Evolutionary conservation across 2,797 vertebrate species (phyloP).

Genomic region (Spheniscus humboldti): DNA sequence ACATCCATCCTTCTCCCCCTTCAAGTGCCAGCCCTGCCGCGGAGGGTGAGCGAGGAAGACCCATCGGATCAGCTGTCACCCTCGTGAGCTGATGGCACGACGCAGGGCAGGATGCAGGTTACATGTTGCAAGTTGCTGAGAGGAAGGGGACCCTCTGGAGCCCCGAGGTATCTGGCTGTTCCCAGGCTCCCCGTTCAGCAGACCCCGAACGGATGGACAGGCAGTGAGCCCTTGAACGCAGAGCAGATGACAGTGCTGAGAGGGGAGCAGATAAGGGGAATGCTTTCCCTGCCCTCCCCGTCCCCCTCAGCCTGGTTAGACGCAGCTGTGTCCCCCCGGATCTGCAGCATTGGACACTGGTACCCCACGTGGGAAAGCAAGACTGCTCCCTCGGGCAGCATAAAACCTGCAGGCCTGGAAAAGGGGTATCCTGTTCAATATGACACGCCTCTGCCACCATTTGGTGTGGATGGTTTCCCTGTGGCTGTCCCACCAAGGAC

Average conservation of each 20-base stretch:
- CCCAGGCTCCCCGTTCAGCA: not conserved
- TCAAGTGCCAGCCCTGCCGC: not conserved
- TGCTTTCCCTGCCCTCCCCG: not conserved
- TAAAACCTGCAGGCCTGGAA: not conserved
- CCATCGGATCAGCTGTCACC: not conserved
- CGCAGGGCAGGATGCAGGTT: not conserved
- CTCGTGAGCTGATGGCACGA: rapidly evolving
- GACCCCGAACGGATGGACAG: not conserved
- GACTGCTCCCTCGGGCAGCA: not conserved
- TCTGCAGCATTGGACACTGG: not conserved
- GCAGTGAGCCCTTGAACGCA: not conserved
- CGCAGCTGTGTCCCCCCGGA: rapidly evolving
- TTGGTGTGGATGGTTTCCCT: rapidly evolving
- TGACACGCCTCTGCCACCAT: not conserved
- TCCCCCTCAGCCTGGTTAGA: not conserved
- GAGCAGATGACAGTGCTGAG: not conserved
- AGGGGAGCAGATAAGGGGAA: not conserved
- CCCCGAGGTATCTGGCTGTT: not conserved
- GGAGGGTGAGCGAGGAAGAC: not conserved
- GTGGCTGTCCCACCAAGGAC: not conserved
- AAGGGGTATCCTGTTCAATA: not conserved
- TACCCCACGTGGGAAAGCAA: rapidly evolving
- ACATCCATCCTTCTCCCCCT: not conserved
- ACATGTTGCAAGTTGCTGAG: rapidly evolving
- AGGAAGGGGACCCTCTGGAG: not conserved